Evolutionary conservation across 2,113 vertebrate species (phyloP), one percentile per base, ranked within the genome.

Genomic region (Electrona antarctica): DNA sequence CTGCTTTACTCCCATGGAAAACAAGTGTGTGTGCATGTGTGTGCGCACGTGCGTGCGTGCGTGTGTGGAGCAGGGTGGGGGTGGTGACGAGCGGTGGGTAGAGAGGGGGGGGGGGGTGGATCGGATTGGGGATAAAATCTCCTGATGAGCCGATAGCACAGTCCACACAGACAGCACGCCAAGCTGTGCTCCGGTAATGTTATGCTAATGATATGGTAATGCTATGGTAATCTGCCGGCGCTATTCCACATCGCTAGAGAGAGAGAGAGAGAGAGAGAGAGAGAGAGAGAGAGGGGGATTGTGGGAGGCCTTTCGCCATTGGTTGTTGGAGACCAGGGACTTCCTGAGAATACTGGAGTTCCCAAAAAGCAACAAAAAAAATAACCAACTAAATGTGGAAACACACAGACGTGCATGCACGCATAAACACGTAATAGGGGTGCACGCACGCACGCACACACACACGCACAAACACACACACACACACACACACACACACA

Each of bases 121-220:
- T 84, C 68, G 64, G 83, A 84, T 78, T 87, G 84, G 77, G 80
- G 86, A 82, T 87, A 89, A 83, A 87, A 91, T 85, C 88, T 89
- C 85, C 80, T 79, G 88, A 91, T 93, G 88, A 91, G 88, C 79
- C 78, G 89, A 92, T 90, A 92, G 83, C 83, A 86, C 73, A 41
- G 70, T 88, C 80, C 66, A 41, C 84, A 90, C 84, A 90, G 86
- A 91, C 91, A 91, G 78, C 69, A 69, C 87, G 87, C 82, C 86
- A 88, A 87, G 86, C 90, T 90, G 84, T 83, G 86, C 83, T 15
- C n/a, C 67, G 2, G 82, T 91, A 92, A 93, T 91, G 83, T 67
- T 84, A 93, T 92, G 92, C 84, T 92, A 93, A 93, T 91, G 78
- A 84, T 78, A 93, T 92, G 91, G 74, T 90, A 91, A 92, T 91